Conservation (phyloP, 2,113 vertebrate genomes). For the Circaetus gallicus region DNA sequence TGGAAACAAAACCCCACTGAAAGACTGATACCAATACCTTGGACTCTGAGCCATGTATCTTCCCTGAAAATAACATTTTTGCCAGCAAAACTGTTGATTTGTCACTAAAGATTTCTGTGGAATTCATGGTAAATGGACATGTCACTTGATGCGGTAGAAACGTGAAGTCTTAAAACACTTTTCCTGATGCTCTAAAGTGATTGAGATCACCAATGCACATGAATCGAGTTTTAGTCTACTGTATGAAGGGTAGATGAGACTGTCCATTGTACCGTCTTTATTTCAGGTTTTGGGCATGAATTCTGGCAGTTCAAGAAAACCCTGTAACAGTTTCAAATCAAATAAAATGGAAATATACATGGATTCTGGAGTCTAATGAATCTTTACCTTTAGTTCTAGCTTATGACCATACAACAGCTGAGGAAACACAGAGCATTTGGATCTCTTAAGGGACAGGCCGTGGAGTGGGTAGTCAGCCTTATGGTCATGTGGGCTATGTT, state of each 20-base stretch:
- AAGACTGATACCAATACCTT: conserved; percentile 37
- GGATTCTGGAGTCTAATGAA: conserved; percentile 47
- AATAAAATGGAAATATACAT: conserved; percentile 75
- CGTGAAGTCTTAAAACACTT: conserved; percentile 40
- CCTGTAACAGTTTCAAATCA: conserved; percentile 76
- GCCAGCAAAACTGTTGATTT: conserved; percentile 42
- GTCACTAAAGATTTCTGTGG: conserved; percentile 31
- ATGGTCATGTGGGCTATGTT: background rate
- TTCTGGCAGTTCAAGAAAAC: conserved; percentile 71
- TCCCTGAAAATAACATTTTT: conserved; percentile 45
- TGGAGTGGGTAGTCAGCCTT: background rate
- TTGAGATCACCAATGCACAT: conserved; percentile 45
- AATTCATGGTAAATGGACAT: conserved; percentile 29
- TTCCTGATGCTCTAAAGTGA: conserved; percentile 26
- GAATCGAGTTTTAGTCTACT: conserved; percentile 65
- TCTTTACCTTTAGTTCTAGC: conserved; percentile 9
- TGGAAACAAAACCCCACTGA: conserved; percentile 49
- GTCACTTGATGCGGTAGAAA: conserved; percentile 52
- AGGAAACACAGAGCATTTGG: background rate
- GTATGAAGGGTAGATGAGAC: conserved; percentile 65
- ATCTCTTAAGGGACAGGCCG: background rate
- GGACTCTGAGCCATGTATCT: conserved; percentile 57
- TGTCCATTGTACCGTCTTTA: conserved; percentile 70
- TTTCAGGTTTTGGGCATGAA: conserved; percentile 70
- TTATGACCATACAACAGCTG: background rate